Conservation (phyloP, 53 echinoderm and acorn worm genomes). For the Echinometra lucunter region DNA sequence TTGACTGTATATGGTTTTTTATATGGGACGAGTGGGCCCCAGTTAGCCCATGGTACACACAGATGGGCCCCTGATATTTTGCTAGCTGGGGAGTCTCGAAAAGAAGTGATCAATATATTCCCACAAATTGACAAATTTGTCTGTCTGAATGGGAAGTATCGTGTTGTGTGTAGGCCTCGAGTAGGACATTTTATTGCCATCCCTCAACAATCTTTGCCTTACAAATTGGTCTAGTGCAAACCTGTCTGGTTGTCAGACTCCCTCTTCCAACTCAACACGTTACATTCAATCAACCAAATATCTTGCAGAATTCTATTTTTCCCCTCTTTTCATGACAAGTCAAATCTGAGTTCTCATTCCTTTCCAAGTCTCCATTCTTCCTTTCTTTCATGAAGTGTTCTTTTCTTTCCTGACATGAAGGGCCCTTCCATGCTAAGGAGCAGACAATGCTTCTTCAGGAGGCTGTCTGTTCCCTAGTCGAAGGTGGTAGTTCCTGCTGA, state of each 20-base stretch:
- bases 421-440: background rate
- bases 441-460: background rate
- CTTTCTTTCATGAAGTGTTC: background rate
- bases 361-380: background rate
- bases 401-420: slow-evolving; percentile 26
- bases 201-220: background rate
- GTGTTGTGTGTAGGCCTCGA: background rate
- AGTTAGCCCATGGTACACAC: too few relatives aligned
- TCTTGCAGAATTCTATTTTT: background rate
- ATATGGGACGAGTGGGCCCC: too few relatives aligned
- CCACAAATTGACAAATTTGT: background rate
- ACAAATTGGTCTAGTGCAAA: background rate
- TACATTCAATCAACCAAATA: background rate
- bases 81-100: too few relatives aligned
- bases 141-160: background rate
- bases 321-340: background rate
- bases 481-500: background rate
- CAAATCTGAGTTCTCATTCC: background rate
- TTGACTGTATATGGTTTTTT: too few relatives aligned
- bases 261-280: background rate
- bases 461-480: background rate
- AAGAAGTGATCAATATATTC: background rate
- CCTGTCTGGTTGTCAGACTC: background rate
- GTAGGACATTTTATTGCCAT: slow-evolving; percentile 6
- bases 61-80: too few relatives aligned